Conservation (phyloP, 2,797 vertebrate species). For the Acrossocheilus wenchowensis region DNA sequence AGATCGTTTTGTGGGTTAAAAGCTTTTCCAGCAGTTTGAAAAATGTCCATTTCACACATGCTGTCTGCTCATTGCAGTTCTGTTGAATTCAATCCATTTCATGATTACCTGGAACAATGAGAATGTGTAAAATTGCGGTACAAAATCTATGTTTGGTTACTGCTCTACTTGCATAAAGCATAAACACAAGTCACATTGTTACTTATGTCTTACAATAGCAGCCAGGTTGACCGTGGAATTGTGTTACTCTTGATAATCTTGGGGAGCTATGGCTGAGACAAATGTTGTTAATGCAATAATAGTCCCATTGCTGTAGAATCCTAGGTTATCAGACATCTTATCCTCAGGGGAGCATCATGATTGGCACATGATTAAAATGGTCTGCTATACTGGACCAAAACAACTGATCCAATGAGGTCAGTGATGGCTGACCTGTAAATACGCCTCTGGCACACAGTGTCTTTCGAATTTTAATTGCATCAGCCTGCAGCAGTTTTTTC, state of each 20-base stretch:
- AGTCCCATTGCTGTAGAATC: slow-evolving; percentile 13
- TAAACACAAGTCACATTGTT: neutral
- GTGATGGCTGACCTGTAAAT: slow-evolving; percentile 55
- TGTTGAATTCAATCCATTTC: neutral
- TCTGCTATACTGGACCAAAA: slow-evolving; percentile 1
- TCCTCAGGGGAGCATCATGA: slow-evolving; percentile 3
- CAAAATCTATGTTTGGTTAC: neutral
- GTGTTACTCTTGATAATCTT: neutral
- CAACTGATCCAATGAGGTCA: slow-evolving; percentile 45
- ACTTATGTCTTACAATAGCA: neutral
- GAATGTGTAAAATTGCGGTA: neutral
- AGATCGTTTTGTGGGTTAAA: neutral
- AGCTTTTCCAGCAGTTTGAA: neutral
- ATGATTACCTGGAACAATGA: neutral
- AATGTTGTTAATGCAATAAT: slow-evolving; percentile 14
- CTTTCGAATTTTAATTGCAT: neutral
- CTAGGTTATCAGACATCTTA: slow-evolving; percentile 6
- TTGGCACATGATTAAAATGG: neutral
- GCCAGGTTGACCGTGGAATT: neutral
- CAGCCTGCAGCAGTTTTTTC: neutral
- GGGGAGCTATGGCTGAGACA: neutral
- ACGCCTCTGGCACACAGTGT: slow-evolving; percentile 7
- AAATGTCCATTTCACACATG: neutral
- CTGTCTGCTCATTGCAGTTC: neutral
- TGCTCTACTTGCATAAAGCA: neutral